A percentile compares a stretch with the other conserved stretches of the same genome.
Evolutionary conservation across 2,797 vertebrate species (phyloP).

Genomic region (Tapirus indicus): DNA sequence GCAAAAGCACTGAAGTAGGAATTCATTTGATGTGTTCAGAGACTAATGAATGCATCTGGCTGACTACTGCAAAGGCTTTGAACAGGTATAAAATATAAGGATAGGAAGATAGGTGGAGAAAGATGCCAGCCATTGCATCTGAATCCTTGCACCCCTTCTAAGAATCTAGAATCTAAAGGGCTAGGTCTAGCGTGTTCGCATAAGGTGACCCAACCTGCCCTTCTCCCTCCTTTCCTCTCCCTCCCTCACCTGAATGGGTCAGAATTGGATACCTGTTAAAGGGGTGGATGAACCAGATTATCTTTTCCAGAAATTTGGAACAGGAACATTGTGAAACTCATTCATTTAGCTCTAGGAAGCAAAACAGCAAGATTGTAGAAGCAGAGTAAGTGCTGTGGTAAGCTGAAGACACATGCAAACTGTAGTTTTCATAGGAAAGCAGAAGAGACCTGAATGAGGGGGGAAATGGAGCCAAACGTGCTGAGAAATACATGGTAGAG

Average conservation of each 20-base stretch:
- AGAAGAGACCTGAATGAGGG: background rate
- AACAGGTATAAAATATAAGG: background rate
- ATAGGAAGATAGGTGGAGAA: background rate
- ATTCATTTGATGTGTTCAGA: background rate
- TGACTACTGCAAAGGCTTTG: background rate
- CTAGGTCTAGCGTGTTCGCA: background rate
- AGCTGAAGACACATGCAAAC: background rate
- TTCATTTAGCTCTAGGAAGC: background rate
- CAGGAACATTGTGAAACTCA: background rate
- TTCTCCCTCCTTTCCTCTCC: background rate
- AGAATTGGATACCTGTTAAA: background rate
- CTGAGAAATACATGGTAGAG: background rate
- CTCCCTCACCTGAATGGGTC: background rate
- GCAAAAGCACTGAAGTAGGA: background rate
- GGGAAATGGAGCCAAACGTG: background rate
- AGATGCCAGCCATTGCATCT: background rate
- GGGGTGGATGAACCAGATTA: background rate
- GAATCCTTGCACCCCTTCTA: background rate
- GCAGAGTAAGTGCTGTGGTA: background rate
- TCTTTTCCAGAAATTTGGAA: background rate
- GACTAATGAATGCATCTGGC: background rate
- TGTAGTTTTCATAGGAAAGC: background rate
- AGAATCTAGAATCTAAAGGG: background rate
- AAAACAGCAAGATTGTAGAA: background rate
- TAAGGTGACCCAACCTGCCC: background rate